These are phyloP conservation scores for Bombycilla garrulus DNA, from an alignment of 2,113 vertebrate genomes.

Conservation along the genomic window DNA sequence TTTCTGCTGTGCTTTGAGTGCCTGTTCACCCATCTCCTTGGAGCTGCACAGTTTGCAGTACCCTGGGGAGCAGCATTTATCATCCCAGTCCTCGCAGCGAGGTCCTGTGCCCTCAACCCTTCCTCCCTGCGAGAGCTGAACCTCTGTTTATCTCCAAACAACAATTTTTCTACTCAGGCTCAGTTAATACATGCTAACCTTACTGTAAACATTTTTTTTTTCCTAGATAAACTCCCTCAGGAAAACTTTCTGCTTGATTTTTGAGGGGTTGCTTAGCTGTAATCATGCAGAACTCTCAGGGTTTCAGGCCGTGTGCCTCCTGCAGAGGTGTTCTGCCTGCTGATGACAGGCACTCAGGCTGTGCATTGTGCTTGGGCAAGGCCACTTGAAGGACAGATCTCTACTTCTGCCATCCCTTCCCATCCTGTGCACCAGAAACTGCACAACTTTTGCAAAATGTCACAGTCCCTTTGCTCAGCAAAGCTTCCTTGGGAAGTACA, in stretches of 20 bases:
- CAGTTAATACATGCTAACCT: slow-evolving; percentile 35
- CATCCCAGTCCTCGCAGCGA: background rate
- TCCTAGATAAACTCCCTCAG: slow-evolving; percentile 17
- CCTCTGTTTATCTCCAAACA: slow-evolving; percentile 48
- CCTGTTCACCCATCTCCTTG: background rate
- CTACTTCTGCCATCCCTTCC: background rate
- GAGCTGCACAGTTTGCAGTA: background rate
- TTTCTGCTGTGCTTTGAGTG: background rate
- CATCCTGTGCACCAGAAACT: background rate
- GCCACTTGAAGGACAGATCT: slow-evolving; percentile 3
- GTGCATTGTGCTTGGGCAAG: background rate
- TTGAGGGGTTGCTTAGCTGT: background rate
- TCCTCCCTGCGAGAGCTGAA: background rate
- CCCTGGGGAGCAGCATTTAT: slow-evolving; percentile 1
- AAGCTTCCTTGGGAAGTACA: background rate
- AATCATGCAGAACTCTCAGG: background rate
- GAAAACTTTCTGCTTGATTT: slow-evolving; percentile 44
- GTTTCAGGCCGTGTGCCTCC: background rate
- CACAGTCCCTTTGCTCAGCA: background rate
- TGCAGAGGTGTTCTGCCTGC: slow-evolving; percentile 44
- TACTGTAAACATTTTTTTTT: background rate
- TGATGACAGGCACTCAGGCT: slow-evolving; percentile 13
- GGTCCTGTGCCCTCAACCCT: background rate
- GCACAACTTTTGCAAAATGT: background rate
- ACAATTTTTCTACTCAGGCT: background rate